Percentiles rank a stretch among this genome's conserved stretches.
Conservation (phyloP, 2,113 vertebrate genomes). For the Hippocampus barbouri region DNA sequence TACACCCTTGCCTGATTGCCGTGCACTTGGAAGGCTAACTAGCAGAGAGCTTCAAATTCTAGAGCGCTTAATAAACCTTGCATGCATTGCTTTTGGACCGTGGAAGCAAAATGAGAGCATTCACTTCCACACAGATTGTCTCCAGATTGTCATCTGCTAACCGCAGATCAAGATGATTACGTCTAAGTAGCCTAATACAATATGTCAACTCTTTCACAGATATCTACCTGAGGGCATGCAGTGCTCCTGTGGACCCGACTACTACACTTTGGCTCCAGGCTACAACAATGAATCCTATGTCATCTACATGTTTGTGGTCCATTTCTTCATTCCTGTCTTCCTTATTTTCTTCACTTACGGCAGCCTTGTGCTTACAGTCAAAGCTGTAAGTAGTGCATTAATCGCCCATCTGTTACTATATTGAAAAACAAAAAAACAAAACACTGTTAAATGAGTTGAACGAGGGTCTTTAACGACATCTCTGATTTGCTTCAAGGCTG, state of each 20-base stretch:
- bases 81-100: neutral
- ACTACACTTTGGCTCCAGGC: constrained; percentile 74
- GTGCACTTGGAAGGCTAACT: neutral
- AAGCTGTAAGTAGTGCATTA: constrained; percentile 64
- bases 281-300: constrained; percentile 77
- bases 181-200: neutral
- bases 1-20: neutral
- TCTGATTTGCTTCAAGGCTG: constrained; percentile 30
- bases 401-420: neutral
- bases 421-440: neutral
- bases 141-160: neutral
- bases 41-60: neutral
- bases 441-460: neutral
- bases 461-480: neutral
- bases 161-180: too few species aligned
- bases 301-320: constrained; percentile 71
- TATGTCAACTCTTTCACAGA: constrained; percentile 37
- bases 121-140: neutral
- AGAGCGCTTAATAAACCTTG: neutral
- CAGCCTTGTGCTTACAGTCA: constrained; percentile 75
- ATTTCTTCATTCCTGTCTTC: constrained; percentile 68
- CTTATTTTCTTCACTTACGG: constrained; percentile 78
- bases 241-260: constrained; percentile 76
- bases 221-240: constrained; percentile 78
- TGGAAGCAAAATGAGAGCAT: neutral